Conservation (phyloP, 2,888 invertebrate genomes). For the Penaeus monodon region DNA sequence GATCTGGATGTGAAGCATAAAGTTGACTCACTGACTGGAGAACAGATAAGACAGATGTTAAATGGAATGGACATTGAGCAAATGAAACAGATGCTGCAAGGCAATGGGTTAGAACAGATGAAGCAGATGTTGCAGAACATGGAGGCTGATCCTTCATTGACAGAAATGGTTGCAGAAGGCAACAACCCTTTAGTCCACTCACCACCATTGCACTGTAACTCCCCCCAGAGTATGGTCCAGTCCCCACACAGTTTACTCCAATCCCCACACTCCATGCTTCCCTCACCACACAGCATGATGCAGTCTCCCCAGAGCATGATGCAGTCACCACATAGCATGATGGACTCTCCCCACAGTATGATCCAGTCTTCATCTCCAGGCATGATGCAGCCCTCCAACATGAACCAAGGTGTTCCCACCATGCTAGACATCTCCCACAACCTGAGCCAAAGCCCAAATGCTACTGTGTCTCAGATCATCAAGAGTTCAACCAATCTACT, state of each 20-base stretch:
- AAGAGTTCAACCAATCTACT: constrained; percentile 41
- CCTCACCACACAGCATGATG: constrained; percentile 52
- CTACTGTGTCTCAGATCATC: constrained; percentile 49
- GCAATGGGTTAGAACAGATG: constrained; percentile 54
- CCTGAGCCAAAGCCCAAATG: constrained; percentile 55
- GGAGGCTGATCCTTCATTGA: constrained; percentile 34
- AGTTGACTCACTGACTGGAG: constrained; percentile 45
- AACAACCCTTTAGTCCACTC: neutral
- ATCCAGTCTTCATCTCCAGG: constrained; percentile 47
- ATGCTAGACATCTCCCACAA: constrained; percentile 53
- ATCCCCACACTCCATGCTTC: neutral
- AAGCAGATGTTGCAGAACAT: constrained; percentile 53
- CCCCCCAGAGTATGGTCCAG: too few relatives aligned
- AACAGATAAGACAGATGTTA: constrained; percentile 54
- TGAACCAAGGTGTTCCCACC: constrained; percentile 51
- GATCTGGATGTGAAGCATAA: constrained; percentile 35
- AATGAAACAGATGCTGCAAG: constrained; percentile 54
- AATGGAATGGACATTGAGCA: constrained; percentile 58
- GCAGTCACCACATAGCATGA: constrained; percentile 52
- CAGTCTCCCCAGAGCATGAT: constrained; percentile 55
- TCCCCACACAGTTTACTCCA: too few relatives aligned
- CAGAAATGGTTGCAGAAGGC: constrained; percentile 10
- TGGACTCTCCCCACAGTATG: constrained; percentile 53
- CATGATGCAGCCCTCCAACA: constrained; percentile 48
- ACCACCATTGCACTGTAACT: too few relatives aligned